A percentile compares a stretch with the other conserved stretches of the same genome.
These are phyloP conservation scores for Chesias legatella DNA, from an alignment of 2,888 invertebrate genomes.

Conservation along the genomic window DNA sequence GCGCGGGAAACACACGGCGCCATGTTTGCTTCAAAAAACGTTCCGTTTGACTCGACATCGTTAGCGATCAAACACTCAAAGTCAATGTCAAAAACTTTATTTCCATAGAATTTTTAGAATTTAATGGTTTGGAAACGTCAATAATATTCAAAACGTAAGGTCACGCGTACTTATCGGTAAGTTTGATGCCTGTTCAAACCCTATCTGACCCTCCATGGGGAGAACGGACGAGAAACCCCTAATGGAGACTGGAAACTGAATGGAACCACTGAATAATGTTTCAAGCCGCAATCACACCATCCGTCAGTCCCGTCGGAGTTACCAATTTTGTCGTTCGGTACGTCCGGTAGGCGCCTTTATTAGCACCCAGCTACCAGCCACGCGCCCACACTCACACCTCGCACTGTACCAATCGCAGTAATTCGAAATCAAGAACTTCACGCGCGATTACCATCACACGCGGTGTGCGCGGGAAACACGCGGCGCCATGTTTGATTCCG, in stretches of 20 bases:
- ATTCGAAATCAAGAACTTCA: slow-evolving; percentile 63
- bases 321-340: slow-evolving; percentile 69
- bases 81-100: too few relatives aligned
- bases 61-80: slow-evolving; percentile 44
- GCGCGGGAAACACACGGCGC: slow-evolving; percentile 42
- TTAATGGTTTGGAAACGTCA: too few relatives aligned
- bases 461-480: slow-evolving; percentile 44
- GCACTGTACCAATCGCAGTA: slow-evolving; percentile 57
- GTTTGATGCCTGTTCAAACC: too few relatives aligned
- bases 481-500: slow-evolving; percentile 41
- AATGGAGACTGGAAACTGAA: too few relatives aligned
- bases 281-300: slow-evolving; percentile 63
- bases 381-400: slow-evolving; percentile 33
- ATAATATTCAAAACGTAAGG: too few relatives aligned
- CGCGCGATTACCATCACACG: slow-evolving; percentile 50
- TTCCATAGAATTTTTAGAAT: too few relatives aligned
- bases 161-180: too few relatives aligned
- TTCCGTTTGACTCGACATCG: slow-evolving; percentile 44
- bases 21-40: slow-evolving; percentile 39
- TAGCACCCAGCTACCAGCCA: slow-evolving; percentile 40
- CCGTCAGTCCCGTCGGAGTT: slow-evolving; percentile 50
- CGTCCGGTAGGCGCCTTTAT: slow-evolving; percentile 48
- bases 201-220: too few relatives aligned
- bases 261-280: slow-evolving; percentile 60
- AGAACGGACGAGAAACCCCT: too few relatives aligned